Evolutionary conservation across 2,113 vertebrate genomes (phyloP), one percentile per base, ranked within the genome.

Genomic region (Hydrolagus affinis): DNA sequence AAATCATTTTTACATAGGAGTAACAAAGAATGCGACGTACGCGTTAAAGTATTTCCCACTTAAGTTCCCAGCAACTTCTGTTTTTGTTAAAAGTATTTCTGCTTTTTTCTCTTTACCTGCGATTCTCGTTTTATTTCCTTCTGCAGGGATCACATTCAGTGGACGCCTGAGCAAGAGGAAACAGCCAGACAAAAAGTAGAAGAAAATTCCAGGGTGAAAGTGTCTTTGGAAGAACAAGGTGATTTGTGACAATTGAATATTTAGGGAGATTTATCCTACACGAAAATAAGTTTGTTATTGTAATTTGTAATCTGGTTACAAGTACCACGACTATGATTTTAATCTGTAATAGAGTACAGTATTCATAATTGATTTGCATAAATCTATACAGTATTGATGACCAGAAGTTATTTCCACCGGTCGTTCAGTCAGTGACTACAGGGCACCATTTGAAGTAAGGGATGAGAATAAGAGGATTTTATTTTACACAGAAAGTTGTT

Each of bases 111-210:
- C n/a, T 25, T 59, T n/a, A 17, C 30, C 23, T 11, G 32, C 68
- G 59, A 19, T 28, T 23, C 11, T 70, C 60, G 9, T 44, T 64
- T 59, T 30, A 73, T n/a, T 7, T 62, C 28, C 89, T 89, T 64
- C 89, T 87, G n/a, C 78, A 98, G 96, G 96, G 96, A 98, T 90
- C 95, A 97, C 87, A 93, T 98, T 85, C 91, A 96, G 57, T 98
- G 97, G 97, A 95, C 96, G 83, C 90, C 95, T 77, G 94, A 96
- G 88, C 95, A 97, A 25, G 93, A 89, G 89, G 92, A 90, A 89
- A 89, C 85, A 59, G 96, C 96, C 60, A 92, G 88, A 71, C 89
- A 92, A 90, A 95, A 89, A 88, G 93, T 88, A 7, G 87, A 90
- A 85, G 93, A 97, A 90, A 97, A 99, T 87, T 96, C 96, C 10